A percentile compares a stretch with the other conserved stretches of the same genome.
Conservation (phyloP, 2,113 vertebrate genomes). For the Sceloporus undulatus region DNA sequence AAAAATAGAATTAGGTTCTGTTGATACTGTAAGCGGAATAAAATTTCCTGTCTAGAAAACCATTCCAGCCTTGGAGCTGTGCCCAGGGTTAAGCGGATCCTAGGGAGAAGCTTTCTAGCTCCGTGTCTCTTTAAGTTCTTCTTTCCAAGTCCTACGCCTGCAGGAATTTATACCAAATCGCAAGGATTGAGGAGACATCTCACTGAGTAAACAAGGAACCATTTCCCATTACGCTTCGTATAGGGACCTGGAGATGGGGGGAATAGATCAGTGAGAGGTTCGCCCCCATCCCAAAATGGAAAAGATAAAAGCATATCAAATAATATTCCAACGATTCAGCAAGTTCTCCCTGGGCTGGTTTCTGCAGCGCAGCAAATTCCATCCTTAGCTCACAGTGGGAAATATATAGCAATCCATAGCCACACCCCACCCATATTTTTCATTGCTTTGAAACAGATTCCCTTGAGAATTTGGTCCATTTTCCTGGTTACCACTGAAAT, state of each 20-base stretch:
- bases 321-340: conserved; percentile 45
- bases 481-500: not conserved
- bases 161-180: not conserved
- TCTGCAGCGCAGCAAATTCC: not conserved
- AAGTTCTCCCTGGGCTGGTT: conserved; percentile 37
- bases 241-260: not conserved
- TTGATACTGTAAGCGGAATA: conserved; percentile 48
- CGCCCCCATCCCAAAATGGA: too few relatives aligned
- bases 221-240: not conserved
- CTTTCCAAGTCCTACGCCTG: not conserved
- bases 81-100: conserved; percentile 45
- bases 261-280: too few relatives aligned
- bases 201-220: not conserved
- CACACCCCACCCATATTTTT: not conserved
- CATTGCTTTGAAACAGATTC: too few relatives aligned
- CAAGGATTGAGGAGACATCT: rapidly evolving
- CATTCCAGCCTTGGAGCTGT: conserved; percentile 35
- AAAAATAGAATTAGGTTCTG: conserved; percentile 29
- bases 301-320: not conserved
- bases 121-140: conserved; percentile 24
- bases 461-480: not conserved
- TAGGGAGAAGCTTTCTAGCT: not conserved
- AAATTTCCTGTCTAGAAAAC: conserved; percentile 53
- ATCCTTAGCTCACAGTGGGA: too few relatives aligned
- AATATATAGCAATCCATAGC: too few relatives aligned